Conservation (phyloP, 2,888 invertebrate species). For the Pristionchus maxplancki region DNA sequence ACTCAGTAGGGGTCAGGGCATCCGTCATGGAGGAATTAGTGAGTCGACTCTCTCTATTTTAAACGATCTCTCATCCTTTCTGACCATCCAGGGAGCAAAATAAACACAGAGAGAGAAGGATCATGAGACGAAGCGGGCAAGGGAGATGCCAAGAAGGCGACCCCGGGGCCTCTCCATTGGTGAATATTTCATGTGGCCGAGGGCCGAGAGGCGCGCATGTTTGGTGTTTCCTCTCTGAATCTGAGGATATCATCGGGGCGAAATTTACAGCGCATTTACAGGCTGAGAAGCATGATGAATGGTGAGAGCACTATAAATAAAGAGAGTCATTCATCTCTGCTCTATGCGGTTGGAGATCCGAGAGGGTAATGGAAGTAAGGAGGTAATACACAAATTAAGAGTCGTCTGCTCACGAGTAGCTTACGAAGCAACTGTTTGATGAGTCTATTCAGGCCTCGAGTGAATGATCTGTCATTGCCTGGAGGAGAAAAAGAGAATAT, state of each 20-base stretch:
- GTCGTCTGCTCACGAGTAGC: not conserved
- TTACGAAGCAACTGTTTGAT: not conserved
- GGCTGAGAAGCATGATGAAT: not conserved
- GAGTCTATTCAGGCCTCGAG: not conserved
- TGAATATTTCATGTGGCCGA: not conserved
- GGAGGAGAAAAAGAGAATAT: no score
- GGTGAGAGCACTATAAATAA: not conserved
- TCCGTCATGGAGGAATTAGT: slow-evolving; percentile 7
- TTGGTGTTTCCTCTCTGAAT: not conserved
- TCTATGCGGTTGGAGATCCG: no score
- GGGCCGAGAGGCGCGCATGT: not conserved
- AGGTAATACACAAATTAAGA: not conserved
- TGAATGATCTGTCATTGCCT: no score
- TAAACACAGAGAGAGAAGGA: not conserved
- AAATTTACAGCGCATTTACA: not conserved
- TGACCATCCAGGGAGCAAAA: not conserved
- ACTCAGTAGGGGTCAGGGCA: not conserved
- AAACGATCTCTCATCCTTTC: no score
- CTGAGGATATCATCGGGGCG: not conserved
- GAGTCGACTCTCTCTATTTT: not conserved
- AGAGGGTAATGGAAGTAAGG: no score
- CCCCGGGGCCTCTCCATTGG: not conserved
- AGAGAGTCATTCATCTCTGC: no score
- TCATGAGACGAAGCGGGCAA: not conserved
- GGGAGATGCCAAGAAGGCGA: not conserved